Base-by-base conservation (phyloP, 2,888 invertebrate genomes). In the Pyrochroa serraticornis region DNA sequence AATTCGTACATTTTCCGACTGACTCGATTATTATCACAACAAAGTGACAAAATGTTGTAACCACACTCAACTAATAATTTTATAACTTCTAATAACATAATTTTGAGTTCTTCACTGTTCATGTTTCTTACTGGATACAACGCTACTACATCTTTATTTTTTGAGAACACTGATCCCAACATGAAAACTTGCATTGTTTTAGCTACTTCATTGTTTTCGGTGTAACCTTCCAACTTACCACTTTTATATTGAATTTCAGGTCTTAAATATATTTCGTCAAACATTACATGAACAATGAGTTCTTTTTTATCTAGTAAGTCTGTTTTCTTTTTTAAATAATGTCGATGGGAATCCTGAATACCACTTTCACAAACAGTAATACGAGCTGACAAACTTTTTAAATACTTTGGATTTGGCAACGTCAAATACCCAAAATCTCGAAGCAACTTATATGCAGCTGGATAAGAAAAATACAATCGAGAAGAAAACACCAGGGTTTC, bases 331-430 rank as follows among this genome's bases (percentile, higher is more conserved):
- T 8, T 41, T 14, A 41, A 41, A 41, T 41, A 41, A 41, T n/a
- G n/a, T 14, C 9, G 8, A 12, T 41, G 41, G n/a, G 9, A 10
- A 41, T 41, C 8, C 8, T n/a, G n/a, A 12, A 41, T 10, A 8
- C 41, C 13, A 10, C 30, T 30, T 8, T 43, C 31, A 14, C 31
- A 10, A 31, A 31, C 10, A 43, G 30, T 9, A 10, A 43, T 30
- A 30, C 31, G 22, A n/a, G 31, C 8, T n/a, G 22, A 30, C 12
- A 41, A 41, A 8, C 13, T 41, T 41, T 41, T n/a, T 14, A 41
- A 22, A 43, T 43, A 30, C 9, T 43, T 43, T 30, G 43, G 43
- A 43, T 43, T 22, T n/a, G 43, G 43, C 31, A 30, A 22, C 13
- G 12, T 38, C 7, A 38, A 14, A n/a, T 14, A 7, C 14, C 14